phyloP scores from a whole-genome alignment of 2,113 vertebrate species.

The Pimephales promelas region DNA sequence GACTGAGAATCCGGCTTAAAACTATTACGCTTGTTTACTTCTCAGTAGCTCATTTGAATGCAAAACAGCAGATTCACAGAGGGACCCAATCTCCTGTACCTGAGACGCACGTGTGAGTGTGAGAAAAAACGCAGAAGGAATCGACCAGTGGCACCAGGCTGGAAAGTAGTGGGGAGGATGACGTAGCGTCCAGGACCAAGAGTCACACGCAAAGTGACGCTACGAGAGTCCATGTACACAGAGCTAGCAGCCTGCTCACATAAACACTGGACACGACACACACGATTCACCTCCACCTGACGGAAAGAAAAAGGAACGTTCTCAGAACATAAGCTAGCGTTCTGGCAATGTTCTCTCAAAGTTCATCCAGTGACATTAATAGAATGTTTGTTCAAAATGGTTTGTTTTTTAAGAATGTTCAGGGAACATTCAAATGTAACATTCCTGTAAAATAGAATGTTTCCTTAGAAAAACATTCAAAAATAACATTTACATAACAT shows the following conservation, averaged over 20 bases:
- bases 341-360: too few relatives aligned
- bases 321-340: too few relatives aligned
- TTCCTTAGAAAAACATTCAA: too few relatives aligned
- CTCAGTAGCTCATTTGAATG: not conserved
- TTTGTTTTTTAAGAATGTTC: too few relatives aligned
- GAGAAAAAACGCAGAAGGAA: constrained; percentile 80
- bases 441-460: too few relatives aligned
- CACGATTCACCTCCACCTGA: constrained; percentile 81
- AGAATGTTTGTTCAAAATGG: too few relatives aligned
- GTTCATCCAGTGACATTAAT: too few relatives aligned
- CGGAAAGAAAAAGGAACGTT: not conserved
- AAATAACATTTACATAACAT: too few relatives aligned
- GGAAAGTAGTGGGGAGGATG: constrained; percentile 80
- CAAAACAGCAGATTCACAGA: not conserved
- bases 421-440: too few relatives aligned
- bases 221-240: constrained; percentile 82
- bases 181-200: constrained; percentile 73
- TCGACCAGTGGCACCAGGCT: constrained; percentile 69
- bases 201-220: constrained; percentile 72
- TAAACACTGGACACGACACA: constrained; percentile 74
- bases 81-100: constrained; percentile 51
- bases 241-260: constrained; percentile 78
- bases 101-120: constrained; percentile 68
- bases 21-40: not conserved
- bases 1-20: too few relatives aligned